These are phyloP conservation scores for Podilymbus podiceps DNA, from an alignment of 2,113 vertebrate genomes.

Conservation along the genomic window DNA sequence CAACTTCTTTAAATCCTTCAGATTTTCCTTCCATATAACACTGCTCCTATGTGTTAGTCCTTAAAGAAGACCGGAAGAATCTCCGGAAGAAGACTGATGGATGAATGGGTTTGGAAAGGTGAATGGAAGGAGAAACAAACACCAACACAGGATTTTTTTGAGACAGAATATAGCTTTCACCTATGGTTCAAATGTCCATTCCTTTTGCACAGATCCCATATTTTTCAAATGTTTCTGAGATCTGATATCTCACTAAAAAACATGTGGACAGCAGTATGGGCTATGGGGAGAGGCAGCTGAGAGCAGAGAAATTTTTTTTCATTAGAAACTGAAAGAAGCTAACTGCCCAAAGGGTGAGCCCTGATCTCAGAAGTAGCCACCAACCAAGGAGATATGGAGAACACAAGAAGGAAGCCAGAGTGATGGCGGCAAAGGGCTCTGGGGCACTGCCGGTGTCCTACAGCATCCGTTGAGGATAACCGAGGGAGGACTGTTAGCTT, in stretches of 20 bases:
- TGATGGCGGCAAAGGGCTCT: neutral
- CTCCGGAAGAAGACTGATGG: neutral
- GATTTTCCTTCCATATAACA: neutral
- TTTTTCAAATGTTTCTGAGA: neutral
- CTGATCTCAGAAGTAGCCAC: neutral
- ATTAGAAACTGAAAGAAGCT: neutral
- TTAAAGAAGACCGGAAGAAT: neutral
- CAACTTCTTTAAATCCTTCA: neutral
- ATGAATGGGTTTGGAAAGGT: neutral
- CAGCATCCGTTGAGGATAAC: neutral
- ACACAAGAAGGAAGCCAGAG: neutral
- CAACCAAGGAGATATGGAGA: neutral
- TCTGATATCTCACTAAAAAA: neutral
- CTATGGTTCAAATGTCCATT: neutral
- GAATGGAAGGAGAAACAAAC: neutral
- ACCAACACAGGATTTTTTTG: neutral
- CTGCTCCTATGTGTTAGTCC: neutral
- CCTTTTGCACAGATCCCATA: neutral
- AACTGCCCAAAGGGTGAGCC: neutral
- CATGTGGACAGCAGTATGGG: neutral
- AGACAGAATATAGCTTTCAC: neutral
- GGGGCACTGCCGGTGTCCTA: neutral
- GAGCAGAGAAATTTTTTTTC: no score
- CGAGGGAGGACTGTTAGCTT: neutral
- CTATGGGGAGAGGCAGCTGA: neutral